Evolutionary conservation across 1,140 invertebrate species (phyloP).

Genomic region (Palaemon carinicauda): DNA sequence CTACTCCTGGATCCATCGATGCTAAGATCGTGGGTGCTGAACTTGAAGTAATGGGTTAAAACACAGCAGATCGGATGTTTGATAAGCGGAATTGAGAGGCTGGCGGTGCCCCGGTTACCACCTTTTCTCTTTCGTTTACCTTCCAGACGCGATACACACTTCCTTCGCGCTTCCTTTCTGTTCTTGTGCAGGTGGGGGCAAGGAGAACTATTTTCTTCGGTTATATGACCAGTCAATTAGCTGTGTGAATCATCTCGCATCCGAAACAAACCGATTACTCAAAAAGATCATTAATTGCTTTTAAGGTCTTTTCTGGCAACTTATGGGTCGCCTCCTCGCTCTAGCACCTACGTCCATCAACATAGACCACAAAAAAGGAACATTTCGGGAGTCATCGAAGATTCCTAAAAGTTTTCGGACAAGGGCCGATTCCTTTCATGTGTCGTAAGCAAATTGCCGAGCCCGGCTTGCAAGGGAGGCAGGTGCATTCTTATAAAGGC

Average conservation of each 20-base stretch:
- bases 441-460: too few species aligned
- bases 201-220: too few species aligned
- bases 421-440: background rate
- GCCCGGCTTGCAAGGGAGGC: background rate
- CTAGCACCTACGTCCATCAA: conserved; percentile 28
- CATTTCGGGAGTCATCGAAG: too few species aligned
- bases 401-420: conserved; percentile 1
- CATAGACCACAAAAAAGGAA: background rate
- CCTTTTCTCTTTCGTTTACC: background rate
- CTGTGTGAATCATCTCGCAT: too few species aligned
- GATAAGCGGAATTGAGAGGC: conserved; percentile 53
- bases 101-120: conserved; percentile 27
- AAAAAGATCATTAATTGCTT: background rate
- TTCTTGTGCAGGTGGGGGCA: background rate
- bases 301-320: conserved; percentile 1
- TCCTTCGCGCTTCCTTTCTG: background rate
- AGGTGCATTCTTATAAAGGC: background rate
- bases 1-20: conserved; percentile 47
- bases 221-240: too few species aligned
- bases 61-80: conserved; percentile 50
- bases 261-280: too few species aligned
- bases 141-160: background rate
- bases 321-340: background rate
- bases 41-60: conserved; percentile 56
- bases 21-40: conserved; percentile 23